Evolutionary conservation across 2,797 vertebrate genomes (phyloP), one percentile per base, ranked within the genome.

Genomic region (Bovichtus variegatus): DNA sequence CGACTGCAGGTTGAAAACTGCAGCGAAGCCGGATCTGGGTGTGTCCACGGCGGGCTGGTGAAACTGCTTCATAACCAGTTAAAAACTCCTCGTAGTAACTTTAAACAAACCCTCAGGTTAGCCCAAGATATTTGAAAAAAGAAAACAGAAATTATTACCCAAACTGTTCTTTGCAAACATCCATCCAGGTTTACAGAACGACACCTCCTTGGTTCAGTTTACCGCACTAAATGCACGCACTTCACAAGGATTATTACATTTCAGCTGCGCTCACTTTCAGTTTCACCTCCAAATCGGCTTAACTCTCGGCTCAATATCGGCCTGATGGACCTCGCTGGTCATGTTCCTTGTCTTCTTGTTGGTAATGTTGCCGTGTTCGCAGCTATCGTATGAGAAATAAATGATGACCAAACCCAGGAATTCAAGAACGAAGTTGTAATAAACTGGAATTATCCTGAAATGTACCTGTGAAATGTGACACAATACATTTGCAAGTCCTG

Each of bases 401-500:
- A 27, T 19, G 1, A 27, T 23, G 47, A 44, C 3, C 0, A 63
- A 47, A 74, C 4, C 11, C 38, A 9, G 12, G 46, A 51, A 41
- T 50, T 31, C 1, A 40, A 58, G 3, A 41, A 12, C 25, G 4
- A 18, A 31, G 40, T 29, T 64, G 36, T 46, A 49, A 55, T 41
- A 19, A 79, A 46, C 40, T 71, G 72, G 61, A 81, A 57, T 51
- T 27, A 44, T 68, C 53, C 31, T 70, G 21, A 46, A 60, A 72
- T 53, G 16, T 23, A 9, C 7, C 6, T 23, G 18, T 68, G 25
- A 71, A 76, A 65, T 67, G 15, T 53, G 16, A 21, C 5, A 43
- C 10, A 23, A 29, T 12, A 6, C 36, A 19, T 71, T 38, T 60
- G 40, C 38, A 71, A 27, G 21, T 57, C 16, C 9, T 57, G 27